These are phyloP conservation scores for Melinopterus prodromus DNA, from an alignment of 2,888 invertebrate genomes.

Conservation along the genomic window DNA sequence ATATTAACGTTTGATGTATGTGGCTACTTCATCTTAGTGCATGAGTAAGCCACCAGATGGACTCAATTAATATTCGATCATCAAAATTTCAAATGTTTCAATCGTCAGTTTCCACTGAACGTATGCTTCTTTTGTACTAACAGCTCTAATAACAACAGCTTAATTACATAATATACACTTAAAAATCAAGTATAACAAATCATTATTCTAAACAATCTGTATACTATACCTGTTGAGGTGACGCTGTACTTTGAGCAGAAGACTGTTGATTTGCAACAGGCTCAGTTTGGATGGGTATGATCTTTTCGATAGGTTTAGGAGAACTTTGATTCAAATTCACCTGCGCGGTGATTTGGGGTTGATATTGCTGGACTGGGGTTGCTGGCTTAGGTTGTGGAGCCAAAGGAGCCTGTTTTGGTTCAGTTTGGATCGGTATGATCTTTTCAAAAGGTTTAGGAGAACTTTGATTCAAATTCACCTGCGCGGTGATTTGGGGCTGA, in stretches of 20 bases:
- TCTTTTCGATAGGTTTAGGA: not conserved
- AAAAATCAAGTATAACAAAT: too few relatives aligned
- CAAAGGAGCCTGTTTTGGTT: not conserved
- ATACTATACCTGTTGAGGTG: conserved; percentile 15
- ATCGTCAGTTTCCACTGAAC: too few relatives aligned
- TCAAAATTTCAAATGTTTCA: too few relatives aligned
- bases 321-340: too few relatives aligned
- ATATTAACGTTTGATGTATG: too few relatives aligned
- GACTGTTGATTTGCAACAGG: not conserved
- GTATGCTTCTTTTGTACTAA: too few relatives aligned
- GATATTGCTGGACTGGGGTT: not conserved
- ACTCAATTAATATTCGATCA: too few relatives aligned
- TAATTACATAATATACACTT: too few relatives aligned
- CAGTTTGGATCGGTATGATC: conserved; percentile 14
- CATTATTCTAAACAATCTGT: conserved; percentile 10
- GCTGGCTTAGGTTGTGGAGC: not conserved
- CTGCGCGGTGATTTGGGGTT: not conserved
- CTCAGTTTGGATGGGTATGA: not conserved
- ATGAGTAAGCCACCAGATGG: too few relatives aligned
- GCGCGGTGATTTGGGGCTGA: not conserved
- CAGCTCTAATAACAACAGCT: too few relatives aligned
- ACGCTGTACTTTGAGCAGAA: conserved; percentile 14
- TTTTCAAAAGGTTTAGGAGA: not conserved
- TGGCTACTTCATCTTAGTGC: too few relatives aligned
- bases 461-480: too few relatives aligned